These are phyloP conservation scores for Sphecodes monilicornis DNA, from an alignment of 2,888 invertebrate species.

Conservation along the genomic window DNA sequence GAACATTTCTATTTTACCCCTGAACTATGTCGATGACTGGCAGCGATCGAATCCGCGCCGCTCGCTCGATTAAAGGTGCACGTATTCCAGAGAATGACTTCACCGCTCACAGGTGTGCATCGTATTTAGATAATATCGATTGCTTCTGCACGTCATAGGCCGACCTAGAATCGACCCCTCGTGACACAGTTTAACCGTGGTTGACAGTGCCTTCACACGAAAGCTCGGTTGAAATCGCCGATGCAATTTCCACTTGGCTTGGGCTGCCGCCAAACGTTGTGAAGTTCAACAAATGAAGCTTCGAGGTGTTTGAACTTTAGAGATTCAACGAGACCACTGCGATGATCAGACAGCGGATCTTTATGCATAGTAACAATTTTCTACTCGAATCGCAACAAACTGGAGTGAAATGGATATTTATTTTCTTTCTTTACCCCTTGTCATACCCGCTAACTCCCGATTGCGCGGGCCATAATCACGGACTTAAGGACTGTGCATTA, in stretches of 20 bases:
- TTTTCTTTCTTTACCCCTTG: too few species aligned
- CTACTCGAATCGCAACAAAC: too few species aligned
- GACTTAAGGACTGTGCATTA: too few species aligned
- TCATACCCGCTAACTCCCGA: too few species aligned
- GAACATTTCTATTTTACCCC: neutral
- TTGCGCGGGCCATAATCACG: too few species aligned
- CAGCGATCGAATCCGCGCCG: slow-evolving; percentile 53
- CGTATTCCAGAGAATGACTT: slow-evolving; percentile 72
- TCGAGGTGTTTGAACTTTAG: neutral
- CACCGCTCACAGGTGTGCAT: slow-evolving; percentile 67
- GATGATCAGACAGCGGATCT: too few species aligned
- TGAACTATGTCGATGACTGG: slow-evolving; percentile 34
- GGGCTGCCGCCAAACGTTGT: neutral
- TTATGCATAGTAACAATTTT: too few species aligned
- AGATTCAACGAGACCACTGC: neutral
- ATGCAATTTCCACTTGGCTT: neutral
- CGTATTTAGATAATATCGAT: slow-evolving; percentile 76
- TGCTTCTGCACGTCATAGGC: slow-evolving; percentile 64
- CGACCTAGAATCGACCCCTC: slow-evolving; percentile 73
- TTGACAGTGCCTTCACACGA: slow-evolving; percentile 50
- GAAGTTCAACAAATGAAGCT: neutral
- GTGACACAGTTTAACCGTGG: slow-evolving; percentile 63
- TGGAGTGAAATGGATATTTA: too few species aligned
- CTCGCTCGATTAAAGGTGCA: slow-evolving; percentile 46
- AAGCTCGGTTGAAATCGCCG: slow-evolving; percentile 19